Evolutionary conservation across 1,140 invertebrate genomes (phyloP), one percentile per base, ranked within the genome.

Genomic region (Rhagoletis zephyria): DNA sequence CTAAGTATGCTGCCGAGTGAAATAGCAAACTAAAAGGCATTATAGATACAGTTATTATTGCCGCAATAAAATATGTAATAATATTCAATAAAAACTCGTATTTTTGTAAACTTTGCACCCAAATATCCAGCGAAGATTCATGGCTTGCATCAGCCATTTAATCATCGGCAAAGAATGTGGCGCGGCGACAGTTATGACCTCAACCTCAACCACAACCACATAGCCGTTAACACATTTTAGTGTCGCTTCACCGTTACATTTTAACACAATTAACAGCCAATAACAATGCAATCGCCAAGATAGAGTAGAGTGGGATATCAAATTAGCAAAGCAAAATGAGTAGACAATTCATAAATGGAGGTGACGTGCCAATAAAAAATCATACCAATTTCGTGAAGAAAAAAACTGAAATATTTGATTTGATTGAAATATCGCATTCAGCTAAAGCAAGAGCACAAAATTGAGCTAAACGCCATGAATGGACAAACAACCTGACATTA

Each of bases 241-340:
- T 74, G 42, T 48, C 67, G 45, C 67, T 81, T 81, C 51, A 81
- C 74, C 74, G 74, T 81, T 81, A 81, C 45, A 81, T 51, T 81
- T 81, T 56, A 56, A 56, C 74, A 81, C 74, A n/a, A 48, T 77
- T 77, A 48, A 12, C 14, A 51, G n/a, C n/a, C 56, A 81, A 81
- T 81, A 56, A 56, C 48, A 7, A 14, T n/a, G 67, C 51, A 81
- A 81, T 10, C 5, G 5, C 10, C 3, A 56, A 56, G 51, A 56
- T 56, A 2, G 10, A 56, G 5, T 7, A 56, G 51, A 56, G 10
- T 30, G 30, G 30, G 30, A 30, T 30, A 30, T 30, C 30, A 56
- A 56, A 56, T 7, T 56, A 56, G 5, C 51, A 56, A 56, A 56
- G 1, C 51, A 10, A 56, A 56, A 56, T 56, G 1, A 56, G 10